phyloP scores from a whole-genome alignment of 2,888 invertebrate genomes.

The Apotomis betuletana region DNA sequence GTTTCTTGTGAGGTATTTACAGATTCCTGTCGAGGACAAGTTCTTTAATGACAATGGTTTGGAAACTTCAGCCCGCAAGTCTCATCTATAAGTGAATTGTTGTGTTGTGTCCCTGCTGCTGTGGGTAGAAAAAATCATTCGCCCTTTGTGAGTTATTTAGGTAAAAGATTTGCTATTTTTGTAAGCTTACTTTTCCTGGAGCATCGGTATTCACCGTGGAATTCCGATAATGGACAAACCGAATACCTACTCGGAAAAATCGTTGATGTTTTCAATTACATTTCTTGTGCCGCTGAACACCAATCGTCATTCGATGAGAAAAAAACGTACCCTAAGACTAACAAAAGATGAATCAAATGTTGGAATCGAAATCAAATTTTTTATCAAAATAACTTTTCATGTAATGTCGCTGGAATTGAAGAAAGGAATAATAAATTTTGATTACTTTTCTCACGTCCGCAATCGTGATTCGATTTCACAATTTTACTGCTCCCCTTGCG shows the following conservation, averaged over 20 bases:
- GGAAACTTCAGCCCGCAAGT: conserved; percentile 10
- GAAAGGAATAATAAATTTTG: conserved; percentile 80
- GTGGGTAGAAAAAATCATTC: conserved; percentile 25
- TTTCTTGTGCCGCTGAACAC: conserved; percentile 37
- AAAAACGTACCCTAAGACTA: conserved; percentile 30
- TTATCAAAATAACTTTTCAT: conserved; percentile 66
- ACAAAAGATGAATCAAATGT: conserved; percentile 52
- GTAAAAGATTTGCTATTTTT: conserved; percentile 37
- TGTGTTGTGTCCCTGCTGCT: conserved; percentile 20
- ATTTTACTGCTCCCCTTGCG: conserved; percentile 66
- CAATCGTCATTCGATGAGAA: conserved; percentile 34
- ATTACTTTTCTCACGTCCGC: conserved; percentile 79
- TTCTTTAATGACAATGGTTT: background rate
- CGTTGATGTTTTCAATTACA: conserved; percentile 54
- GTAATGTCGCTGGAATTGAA: conserved; percentile 68
- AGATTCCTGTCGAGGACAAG: background rate
- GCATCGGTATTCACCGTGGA: conserved; percentile 35
- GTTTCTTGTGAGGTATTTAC: background rate
- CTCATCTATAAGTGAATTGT: conserved; percentile 20
- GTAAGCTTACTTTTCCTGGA: conserved; percentile 33
- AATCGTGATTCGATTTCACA: conserved; percentile 77
- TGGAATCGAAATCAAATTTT: conserved; percentile 55
- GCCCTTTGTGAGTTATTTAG: conserved; percentile 21
- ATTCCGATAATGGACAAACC: conserved; percentile 42
- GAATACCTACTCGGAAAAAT: conserved; percentile 52